A percentile compares a stretch with the other conserved stretches of the same genome.
phyloP scores from a whole-genome alignment of 2,797 vertebrate genomes.

The Denticeps clupeoides region DNA sequence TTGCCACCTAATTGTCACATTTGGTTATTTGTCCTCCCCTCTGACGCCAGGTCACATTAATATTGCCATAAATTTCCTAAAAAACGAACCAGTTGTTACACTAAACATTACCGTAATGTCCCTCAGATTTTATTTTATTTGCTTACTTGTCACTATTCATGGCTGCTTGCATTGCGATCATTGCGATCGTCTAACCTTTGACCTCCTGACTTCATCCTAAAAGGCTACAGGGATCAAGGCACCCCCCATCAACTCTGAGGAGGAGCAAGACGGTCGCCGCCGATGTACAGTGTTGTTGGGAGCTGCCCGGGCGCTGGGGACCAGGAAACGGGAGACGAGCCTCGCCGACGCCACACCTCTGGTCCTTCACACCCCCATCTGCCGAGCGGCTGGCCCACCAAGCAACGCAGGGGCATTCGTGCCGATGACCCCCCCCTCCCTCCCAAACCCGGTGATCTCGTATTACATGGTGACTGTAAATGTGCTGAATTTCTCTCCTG shows the following conservation, averaged over 20 bases:
- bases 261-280: background rate
- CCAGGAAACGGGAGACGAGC: too few relatives aligned
- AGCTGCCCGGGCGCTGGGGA: too few relatives aligned
- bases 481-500: constrained; percentile 15
- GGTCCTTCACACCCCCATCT: constrained; percentile 12
- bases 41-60: too few relatives aligned
- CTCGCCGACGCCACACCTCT: background rate
- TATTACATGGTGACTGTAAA: constrained; percentile 12
- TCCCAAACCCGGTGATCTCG: background rate
- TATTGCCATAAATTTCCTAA: too few relatives aligned
- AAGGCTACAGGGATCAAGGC: constrained; percentile 83
- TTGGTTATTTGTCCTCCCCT: too few relatives aligned
- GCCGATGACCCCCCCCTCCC: background rate
- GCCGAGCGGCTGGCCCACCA: background rate
- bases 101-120: too few relatives aligned
- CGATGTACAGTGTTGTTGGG: constrained; percentile 25
- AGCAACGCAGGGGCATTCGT: too few relatives aligned
- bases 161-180: background rate
- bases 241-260: constrained; percentile 77
- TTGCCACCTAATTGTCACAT: too few relatives aligned
- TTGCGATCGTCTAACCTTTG: background rate
- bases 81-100: too few relatives aligned
- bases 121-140: too few relatives aligned
- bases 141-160: too few relatives aligned
- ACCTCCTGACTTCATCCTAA: constrained; percentile 10